A percentile compares a stretch with the other conserved stretches of the same genome.
phyloP scores from a whole-genome alignment of 2,797 vertebrate species.

The Hippopotamyrus pictus region DNA sequence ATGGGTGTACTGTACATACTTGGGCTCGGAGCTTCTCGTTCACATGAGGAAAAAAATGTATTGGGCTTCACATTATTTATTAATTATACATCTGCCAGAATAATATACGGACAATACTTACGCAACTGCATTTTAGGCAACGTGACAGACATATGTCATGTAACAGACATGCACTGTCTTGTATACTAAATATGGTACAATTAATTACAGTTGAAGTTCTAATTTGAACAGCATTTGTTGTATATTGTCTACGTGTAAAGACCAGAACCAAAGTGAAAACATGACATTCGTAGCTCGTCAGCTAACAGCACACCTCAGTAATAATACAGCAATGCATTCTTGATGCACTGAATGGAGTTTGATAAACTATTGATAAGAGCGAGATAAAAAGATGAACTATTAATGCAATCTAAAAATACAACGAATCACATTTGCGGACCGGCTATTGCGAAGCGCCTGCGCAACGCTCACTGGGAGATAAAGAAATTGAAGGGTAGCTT shows the following conservation, averaged over 20 bases:
- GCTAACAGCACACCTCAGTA: neutral
- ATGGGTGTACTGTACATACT: neutral
- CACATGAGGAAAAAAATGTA: neutral
- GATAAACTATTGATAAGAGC: neutral
- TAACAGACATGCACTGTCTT: neutral
- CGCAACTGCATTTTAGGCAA: neutral
- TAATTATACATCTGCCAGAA: neutral
- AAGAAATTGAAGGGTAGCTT: slow-evolving; percentile 34
- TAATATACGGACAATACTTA: neutral
- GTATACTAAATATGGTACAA: neutral
- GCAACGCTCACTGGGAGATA: slow-evolving; percentile 8
- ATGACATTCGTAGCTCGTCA: neutral
- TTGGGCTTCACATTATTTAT: neutral
- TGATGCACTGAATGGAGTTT: neutral
- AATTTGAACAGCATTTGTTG: neutral
- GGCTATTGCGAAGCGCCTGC: slow-evolving; percentile 33
- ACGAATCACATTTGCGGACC: slow-evolving; percentile 20
- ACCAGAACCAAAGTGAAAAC: neutral
- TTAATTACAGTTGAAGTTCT: neutral
- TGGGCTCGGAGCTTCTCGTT: neutral
- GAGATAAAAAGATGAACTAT: neutral
- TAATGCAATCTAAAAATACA: neutral
- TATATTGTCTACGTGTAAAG: neutral
- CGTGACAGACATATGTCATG: neutral
- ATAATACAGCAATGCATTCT: neutral